Conservation (phyloP, 2,888 invertebrate species). For the Falcaria lacertinaria region DNA sequence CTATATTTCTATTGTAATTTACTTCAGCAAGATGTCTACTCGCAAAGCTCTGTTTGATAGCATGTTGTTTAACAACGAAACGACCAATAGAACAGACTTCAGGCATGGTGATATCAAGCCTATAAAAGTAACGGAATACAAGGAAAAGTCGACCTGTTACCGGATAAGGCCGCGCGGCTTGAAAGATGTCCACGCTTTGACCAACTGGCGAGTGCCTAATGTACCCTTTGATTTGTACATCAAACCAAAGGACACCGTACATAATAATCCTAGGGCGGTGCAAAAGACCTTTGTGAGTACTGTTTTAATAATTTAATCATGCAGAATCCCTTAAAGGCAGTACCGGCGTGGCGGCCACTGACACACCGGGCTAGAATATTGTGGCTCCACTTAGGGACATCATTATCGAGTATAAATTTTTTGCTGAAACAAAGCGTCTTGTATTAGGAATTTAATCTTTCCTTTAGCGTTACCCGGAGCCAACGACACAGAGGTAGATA, state of each 20-base stretch:
- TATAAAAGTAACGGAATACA: conserved; percentile 18
- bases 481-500: no score
- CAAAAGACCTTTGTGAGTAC: conserved; percentile 20
- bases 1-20: conserved; percentile 4
- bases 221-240: conserved; percentile 27
- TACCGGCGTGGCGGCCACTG: no score
- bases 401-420: no score
- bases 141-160: conserved; percentile 11
- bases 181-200: conserved; percentile 33
- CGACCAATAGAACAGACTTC: conserved; percentile 25
- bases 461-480: no score
- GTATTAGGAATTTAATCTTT: no score
- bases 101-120: conserved; percentile 14
- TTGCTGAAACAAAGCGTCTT: no score
- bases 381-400: no score
- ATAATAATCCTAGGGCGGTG: conserved; percentile 24
- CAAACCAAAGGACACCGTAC: conserved; percentile 27
- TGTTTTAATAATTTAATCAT: no score
- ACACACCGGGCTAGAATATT: no score
- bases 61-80: conserved; percentile 32
- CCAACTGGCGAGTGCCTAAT: conserved; percentile 22
- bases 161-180: conserved; percentile 16
- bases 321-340: no score
- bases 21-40: conserved; percentile 2
- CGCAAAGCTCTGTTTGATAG: conserved; percentile 10